Base-by-base conservation (phyloP, 2,888 invertebrate species). In the Idaea dimidiata region DNA sequence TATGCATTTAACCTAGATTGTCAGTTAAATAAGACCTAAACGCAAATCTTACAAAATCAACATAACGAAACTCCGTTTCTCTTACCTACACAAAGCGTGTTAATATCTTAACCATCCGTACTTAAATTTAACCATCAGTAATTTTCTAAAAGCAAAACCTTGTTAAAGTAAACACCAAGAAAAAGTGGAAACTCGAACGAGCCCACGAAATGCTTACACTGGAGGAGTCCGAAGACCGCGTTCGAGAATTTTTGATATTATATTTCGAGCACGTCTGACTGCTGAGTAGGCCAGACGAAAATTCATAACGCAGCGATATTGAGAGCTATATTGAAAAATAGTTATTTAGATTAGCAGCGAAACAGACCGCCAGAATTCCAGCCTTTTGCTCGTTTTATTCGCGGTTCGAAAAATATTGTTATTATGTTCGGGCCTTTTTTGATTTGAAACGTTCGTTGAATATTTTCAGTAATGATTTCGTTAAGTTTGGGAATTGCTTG, bases 241-340 rank as follows among this genome's bases (percentile, higher is more conserved):
- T 43, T 14, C 14, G 43, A 65, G 64, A 60, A 71, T 73, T 72
- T 54, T 70, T 73, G 73, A 80, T 81, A 82, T 79, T 71, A 83
- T 83, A 89, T 88, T 87, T 83, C 61, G 74, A 74, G 81, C 89
- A 90, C 89, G 90, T 88, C 71, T 75, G 71, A 66, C 62, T 68
- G 69, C 72, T 68, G 75, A 79, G 77, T 77, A 79, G 79, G 81
- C 78, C 77, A 77, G 74, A 81, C 81, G 76, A 84, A 86, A 89
- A 89, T 89, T 89, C 89, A 89, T 88, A 87, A 82, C 83, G 78
- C 74, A 70, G 76, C 77, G 69, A 80, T 84, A 83, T 83, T 81
- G 81, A 77, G 62, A 66, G 80, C 81, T 83, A 80, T 89, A 90
- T 90, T 90, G 89, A 90, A 90, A 90, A 89, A 87, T 89, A 87